Evolutionary conservation across 2,888 invertebrate genomes (phyloP).

Genomic region (Acanthosoma haemorrhoidale): DNA sequence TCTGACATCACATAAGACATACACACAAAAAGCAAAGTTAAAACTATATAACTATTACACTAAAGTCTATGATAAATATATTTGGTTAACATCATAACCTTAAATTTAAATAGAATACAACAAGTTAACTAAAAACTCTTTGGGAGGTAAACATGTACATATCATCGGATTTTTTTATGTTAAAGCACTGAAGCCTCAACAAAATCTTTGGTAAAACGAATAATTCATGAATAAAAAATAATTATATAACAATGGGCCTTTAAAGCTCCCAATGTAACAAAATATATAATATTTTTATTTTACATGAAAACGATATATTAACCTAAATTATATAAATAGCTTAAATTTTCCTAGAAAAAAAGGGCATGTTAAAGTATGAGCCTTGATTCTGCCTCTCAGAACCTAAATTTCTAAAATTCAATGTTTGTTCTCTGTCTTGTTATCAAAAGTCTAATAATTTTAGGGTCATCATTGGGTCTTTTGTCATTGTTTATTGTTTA

Average conservation of each 20-base stretch:
- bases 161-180: conserved; percentile 28
- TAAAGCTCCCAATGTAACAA: conserved; percentile 23
- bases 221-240: conserved; percentile 18
- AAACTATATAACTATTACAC: conserved; percentile 38
- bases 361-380: conserved; percentile 7
- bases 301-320: conserved; percentile 20
- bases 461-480: background rate
- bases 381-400: conserved; percentile 1
- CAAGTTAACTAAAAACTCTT: conserved; percentile 40
- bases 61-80: conserved; percentile 41
- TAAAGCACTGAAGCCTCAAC: conserved; percentile 28
- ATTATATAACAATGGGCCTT: conserved; percentile 25
- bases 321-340: conserved; percentile 2
- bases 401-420: background rate
- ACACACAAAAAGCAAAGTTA: conserved; percentile 41
- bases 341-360: conserved; percentile 13
- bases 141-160: conserved; percentile 37
- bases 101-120: conserved; percentile 39
- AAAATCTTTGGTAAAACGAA: conserved; percentile 33
- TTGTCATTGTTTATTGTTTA: background rate
- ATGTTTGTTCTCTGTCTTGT: background rate
- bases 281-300: conserved; percentile 28
- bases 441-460: conserved; percentile 10
- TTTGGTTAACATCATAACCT: conserved; percentile 42
- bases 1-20: conserved; percentile 38